These are phyloP conservation scores for Desoria tigrina DNA, from an alignment of 2,888 invertebrate species.

Conservation along the genomic window DNA sequence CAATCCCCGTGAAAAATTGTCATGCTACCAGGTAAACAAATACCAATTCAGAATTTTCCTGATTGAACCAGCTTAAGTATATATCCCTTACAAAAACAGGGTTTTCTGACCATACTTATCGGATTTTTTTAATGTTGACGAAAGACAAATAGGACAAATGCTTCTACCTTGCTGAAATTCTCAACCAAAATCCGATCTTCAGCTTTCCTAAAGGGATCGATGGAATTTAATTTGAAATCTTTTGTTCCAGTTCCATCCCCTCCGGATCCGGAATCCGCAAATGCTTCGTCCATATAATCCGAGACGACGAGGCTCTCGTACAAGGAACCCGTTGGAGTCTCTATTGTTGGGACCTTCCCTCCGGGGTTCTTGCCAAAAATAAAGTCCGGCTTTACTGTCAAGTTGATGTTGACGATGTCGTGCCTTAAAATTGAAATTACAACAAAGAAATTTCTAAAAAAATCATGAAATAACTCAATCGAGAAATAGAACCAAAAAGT, in stretches of 20 bases:
- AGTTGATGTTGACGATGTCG: conserved; percentile 60
- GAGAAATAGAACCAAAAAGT: background rate
- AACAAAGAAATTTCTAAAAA: conserved; percentile 60
- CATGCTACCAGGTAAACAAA: no score
- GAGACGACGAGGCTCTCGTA: conserved; percentile 63
- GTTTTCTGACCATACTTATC: background rate
- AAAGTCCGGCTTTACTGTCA: conserved; percentile 61
- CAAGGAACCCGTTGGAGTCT: conserved; percentile 58
- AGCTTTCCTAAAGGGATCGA: conserved; percentile 65
- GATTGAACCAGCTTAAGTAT: no score
- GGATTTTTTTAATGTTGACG: background rate
- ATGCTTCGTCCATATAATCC: conserved; percentile 63
- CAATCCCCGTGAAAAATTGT: no score
- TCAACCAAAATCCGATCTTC: conserved; percentile 73
- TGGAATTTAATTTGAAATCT: conserved; percentile 61
- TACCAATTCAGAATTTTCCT: no score
- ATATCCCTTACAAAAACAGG: background rate
- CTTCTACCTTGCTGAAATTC: conserved; percentile 63
- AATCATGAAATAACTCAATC: no score
- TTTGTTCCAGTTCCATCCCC: conserved; percentile 16
- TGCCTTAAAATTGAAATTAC: conserved; percentile 54
- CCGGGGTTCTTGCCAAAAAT: conserved; percentile 58
- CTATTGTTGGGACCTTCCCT: conserved; percentile 60
- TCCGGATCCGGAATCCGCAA: conserved; percentile 57
- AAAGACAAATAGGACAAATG: background rate